A percentile compares a stretch with the other conserved stretches of the same genome.
Evolutionary conservation across 2,797 vertebrate genomes (phyloP).

Genomic region (Lagodon rhomboides): DNA sequence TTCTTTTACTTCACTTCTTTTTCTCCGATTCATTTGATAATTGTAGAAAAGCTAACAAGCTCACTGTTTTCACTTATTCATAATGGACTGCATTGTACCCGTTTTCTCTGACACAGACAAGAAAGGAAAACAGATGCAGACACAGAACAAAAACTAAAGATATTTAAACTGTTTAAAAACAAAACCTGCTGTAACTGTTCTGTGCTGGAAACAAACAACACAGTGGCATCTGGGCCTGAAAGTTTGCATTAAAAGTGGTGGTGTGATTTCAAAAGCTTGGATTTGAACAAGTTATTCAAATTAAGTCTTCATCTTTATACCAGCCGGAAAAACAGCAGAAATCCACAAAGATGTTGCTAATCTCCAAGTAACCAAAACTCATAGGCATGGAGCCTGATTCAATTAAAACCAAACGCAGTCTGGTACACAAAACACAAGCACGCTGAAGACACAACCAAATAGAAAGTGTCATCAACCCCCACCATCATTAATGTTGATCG

Average conservation of each 20-base stretch:
- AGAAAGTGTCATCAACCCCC: neutral
- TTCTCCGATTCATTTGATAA: neutral
- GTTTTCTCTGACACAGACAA: neutral
- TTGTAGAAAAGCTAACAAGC: neutral
- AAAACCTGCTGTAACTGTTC: neutral
- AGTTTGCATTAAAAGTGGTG: too few relatives aligned
- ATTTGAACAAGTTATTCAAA: neutral
- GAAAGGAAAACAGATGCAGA: neutral
- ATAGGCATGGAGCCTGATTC: neutral
- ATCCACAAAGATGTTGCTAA: neutral
- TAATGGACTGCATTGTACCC: neutral
- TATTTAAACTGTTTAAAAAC: neutral
- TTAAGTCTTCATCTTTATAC: neutral
- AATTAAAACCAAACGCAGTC: neutral
- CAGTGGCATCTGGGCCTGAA: too few relatives aligned
- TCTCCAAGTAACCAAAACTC: neutral
- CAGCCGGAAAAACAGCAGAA: neutral
- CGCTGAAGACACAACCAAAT: neutral
- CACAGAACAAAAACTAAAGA: neutral
- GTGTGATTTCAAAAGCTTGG: too few relatives aligned
- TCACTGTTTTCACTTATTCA: neutral
- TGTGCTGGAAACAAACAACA: neutral
- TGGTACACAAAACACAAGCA: neutral
- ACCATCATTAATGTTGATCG: neutral
- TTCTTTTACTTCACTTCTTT: neutral